Evolutionary conservation across 2,113 vertebrate species (phyloP), one percentile per base, ranked within the genome.

Genomic region (Poeciliopsis prolifica): DNA sequence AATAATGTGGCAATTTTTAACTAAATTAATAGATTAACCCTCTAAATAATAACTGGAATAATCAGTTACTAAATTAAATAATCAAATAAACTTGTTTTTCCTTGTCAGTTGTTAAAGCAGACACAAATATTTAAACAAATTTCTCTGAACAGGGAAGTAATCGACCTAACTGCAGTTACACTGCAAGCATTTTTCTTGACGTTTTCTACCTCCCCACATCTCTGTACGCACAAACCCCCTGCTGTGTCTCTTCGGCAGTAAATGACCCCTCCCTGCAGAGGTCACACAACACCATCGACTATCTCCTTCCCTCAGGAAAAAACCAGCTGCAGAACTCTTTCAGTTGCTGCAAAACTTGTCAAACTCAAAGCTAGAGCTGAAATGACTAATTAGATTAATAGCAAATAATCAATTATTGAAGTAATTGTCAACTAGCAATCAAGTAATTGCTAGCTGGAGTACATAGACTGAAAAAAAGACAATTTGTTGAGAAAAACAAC

Each of bases 161-260:
- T 37, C 10, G 10, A 37, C 35, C 35, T 12, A 11, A 42, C 40
- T 42, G 14, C 13, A 42, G 12, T 13, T 5, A 4, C 40, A 54
- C 19, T 54, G 7, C 48, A 19, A 19, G 15, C 48, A 54, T 54
- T 24, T 9, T 24, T 44, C 17, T 67, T 44, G 33, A 31, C 15
- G 14, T 19, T 11, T 33, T 14, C 31, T 31, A 22, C 15, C 17
- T 64, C 17, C 19, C 30, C 15, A 51, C 15, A 29, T 28, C 22
- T 22, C 29, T 48, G 8, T 30, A 28, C 48, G 26, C 51, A 30
- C 24, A 29, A 2, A 61, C 26, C 1, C 54, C 3, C 4, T 17
- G n/a, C 13, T 74, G 35, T 48, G 51, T 70, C 48, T 69, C 40
- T 58, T 54, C 61, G 44, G 63, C 63, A 70, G 44, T 61, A 24